Conservation (phyloP, 53 echinoderm and acorn worm species). For the Echinometra lucunter region DNA sequence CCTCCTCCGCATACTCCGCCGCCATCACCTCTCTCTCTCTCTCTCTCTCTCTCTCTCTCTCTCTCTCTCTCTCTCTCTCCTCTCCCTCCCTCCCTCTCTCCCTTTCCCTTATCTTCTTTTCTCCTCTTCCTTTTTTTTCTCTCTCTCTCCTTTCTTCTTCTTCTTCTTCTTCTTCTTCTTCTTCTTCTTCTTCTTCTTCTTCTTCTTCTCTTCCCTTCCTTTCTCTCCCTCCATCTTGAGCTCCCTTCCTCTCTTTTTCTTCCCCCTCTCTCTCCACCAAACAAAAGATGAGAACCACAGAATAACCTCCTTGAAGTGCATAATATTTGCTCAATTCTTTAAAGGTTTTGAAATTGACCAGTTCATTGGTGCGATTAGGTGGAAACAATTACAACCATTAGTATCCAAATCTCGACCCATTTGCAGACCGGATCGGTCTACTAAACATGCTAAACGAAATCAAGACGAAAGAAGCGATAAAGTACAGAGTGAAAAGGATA, state of each 20-base stretch:
- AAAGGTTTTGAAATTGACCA: neutral
- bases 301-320: neutral
- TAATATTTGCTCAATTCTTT: neutral
- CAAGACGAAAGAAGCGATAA: neutral
- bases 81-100: neutral
- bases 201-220: no score
- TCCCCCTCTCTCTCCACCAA: no score
- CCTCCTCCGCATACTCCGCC: neutral
- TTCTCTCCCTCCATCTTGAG: no score
- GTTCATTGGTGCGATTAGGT: neutral
- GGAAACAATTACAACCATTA: conserved; percentile 1
- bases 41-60: neutral
- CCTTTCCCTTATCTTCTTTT: no score
- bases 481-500: neutral
- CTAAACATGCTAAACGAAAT: neutral
- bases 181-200: no score
- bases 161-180: no score
- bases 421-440: conserved; percentile 4
- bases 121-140: no score
- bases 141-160: no score
- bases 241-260: no score
- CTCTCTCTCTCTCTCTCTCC: neutral
- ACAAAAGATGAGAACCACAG: neutral
- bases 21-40: neutral
- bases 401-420: neutral